Base-by-base conservation (phyloP, 2,888 invertebrate genomes). In the Synergus itoensis region DNA sequence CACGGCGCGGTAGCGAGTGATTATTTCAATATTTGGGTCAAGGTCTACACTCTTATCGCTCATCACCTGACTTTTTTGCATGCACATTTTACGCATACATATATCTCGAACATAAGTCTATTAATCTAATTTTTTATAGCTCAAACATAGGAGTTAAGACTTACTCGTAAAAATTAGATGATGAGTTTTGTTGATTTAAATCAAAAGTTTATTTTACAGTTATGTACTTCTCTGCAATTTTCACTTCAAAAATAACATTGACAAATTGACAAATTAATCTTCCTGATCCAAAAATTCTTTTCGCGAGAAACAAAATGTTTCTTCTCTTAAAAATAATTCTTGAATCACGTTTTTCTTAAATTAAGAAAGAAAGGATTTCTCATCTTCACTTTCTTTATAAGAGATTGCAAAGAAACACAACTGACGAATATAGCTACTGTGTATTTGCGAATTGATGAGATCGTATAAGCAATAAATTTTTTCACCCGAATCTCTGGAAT, bases 381-480 rank as follows among this genome's bases (percentile, higher is more conserved):
- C 16, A 45, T 18, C 45, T 67, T 67, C 21, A 45, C 45, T 64
- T 36, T 36, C 28, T 28, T 28, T 28, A 28, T 28, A 28, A 2
- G 28, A 28, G 28, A 45, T 41, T 18, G 41, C 40, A 62, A 28
- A 28, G 62, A 18, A 62, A 62, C 28, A 62, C 41, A 2, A 28
- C 28, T 41, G 4, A 48, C 48, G 16, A 64, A 64, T n/a, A n/a
- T 40, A 40, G n/a, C 64, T 36, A 67, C 18, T 67, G 67, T 18
- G 41, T 40, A 43, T 41, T 41, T 67, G 18, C 45, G 28, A 48
- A n/a, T n/a, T 45, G 16, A 48, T n/a, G n/a, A n/a, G n/a, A n/a
- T n/a, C n/a, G 41, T 48, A 48, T 69, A 69, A 16, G 69, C 69
- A 28, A 48, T 28, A 69, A 48, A 28, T 48, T 48, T 67, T 48